phyloP scores from a whole-genome alignment of 2,888 invertebrate genomes.

The Macropis europaea region DNA sequence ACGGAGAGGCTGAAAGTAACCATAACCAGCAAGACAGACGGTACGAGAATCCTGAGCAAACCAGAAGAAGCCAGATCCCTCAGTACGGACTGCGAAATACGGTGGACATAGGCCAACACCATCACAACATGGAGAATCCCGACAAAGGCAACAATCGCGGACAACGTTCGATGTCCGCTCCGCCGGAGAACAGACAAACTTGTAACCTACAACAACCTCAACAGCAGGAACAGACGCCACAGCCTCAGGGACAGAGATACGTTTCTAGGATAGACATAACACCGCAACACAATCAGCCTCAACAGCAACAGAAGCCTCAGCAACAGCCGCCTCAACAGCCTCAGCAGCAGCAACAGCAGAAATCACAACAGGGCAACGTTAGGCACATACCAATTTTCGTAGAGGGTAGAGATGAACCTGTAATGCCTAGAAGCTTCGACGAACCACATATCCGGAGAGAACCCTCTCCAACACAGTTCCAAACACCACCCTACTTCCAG shows the following conservation, averaged over 20 bases:
- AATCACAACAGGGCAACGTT: constrained; percentile 81
- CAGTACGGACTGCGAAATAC: constrained; percentile 89
- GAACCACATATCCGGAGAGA: constrained; percentile 64
- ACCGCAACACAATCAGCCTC: constrained; percentile 76
- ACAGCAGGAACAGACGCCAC: constrained; percentile 72
- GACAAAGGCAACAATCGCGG: constrained; percentile 82
- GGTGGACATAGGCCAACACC: constrained; percentile 88
- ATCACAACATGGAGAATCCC: constrained; percentile 82
- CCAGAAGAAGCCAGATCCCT: constrained; percentile 80
- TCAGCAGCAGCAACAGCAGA: constrained; percentile 50
- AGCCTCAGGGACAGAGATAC: constrained; percentile 69
- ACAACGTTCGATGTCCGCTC: constrained; percentile 90
- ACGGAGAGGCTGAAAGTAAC: constrained; percentile 67
- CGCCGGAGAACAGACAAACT: constrained; percentile 83
- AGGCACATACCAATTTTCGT: constrained; percentile 94
- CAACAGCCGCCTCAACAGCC: constrained; percentile 48
- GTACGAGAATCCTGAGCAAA: constrained; percentile 29
- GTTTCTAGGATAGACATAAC: constrained; percentile 75
- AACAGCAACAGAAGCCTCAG: constrained; percentile 64
- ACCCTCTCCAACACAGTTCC: constrained; percentile 64
- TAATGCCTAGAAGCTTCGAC: constrained; percentile 84
- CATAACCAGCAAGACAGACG: constrained; percentile 19
- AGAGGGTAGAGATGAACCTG: constrained; percentile 91
- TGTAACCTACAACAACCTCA: constrained; percentile 30
- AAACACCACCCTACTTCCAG: constrained; percentile 78